Evolutionary conservation across 2,888 invertebrate species (phyloP), one percentile per base, ranked within the genome.

Genomic region (Muscina levida): DNA sequence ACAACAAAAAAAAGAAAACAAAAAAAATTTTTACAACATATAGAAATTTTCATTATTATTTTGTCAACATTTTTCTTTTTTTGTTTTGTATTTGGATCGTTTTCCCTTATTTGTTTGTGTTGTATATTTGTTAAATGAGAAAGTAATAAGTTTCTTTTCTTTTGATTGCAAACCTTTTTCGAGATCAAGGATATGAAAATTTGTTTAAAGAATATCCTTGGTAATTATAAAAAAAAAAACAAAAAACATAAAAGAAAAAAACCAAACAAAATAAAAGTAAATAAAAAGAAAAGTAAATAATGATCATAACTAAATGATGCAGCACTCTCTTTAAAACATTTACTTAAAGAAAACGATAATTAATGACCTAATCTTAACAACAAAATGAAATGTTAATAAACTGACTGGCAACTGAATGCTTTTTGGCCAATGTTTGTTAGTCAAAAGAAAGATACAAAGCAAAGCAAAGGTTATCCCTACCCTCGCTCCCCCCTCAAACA

Each of bases 121-220:
- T 31, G 8, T 5, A 31, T n/a, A n/a, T n/a, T 59, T 19, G 42
- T 62, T 62, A 42, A 17, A 37, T 62, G 39, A 42, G 53, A 22
- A 62, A n/a, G n/a, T 15, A 39, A 59, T 59, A 66, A 26, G 48
- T 31, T 67, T 44, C 1, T n/a, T 31, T 62, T 39, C n/a, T 72
- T 77, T 77, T 53, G 48, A 51, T 77, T 51, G 22, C 3, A 31
- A 31, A 31, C 31, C 31, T 42, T 31, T 65, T 53, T 56, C 66
- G 11, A 75, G 22, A 72, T 66, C 75, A 79, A 82, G 85, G 85
- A 85, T 85, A 85, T 85, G 84, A 84, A 83, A 83, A 86, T 86
- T 86, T 86, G 85, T 86, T 86, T 82, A 84, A 85, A 85, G 84
- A 84, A 86, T 86, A 84, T 86, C 84, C 85, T 85, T 81, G 84